Conservation (phyloP, 2,888 invertebrate species). For the Gari tellinella region DNA sequence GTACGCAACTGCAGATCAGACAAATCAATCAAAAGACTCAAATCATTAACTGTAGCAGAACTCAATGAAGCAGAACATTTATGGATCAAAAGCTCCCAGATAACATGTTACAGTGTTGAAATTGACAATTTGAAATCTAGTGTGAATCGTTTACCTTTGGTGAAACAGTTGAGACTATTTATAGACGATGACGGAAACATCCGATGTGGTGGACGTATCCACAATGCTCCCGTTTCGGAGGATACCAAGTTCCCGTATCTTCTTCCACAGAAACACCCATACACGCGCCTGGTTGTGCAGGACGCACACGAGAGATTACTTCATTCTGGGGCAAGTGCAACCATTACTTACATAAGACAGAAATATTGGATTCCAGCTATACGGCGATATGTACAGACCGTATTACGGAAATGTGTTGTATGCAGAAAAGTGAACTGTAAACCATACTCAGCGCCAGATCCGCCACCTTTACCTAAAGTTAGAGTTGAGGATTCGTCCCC, state of each 20-base stretch:
- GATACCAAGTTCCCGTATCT: constrained; percentile 18
- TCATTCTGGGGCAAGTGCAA: constrained; percentile 31
- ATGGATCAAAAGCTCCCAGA: background rate
- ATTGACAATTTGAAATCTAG: constrained; percentile 8
- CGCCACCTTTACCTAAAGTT: constrained; percentile 38
- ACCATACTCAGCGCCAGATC: constrained; percentile 35
- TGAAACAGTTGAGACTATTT: constrained; percentile 28
- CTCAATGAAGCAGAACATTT: constrained; percentile 1
- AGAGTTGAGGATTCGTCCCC: constrained; percentile 29
- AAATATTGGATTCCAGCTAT: constrained; percentile 44
- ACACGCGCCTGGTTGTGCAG: constrained; percentile 29
- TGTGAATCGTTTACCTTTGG: constrained; percentile 1
- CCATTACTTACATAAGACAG: constrained; percentile 34
- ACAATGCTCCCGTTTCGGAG: constrained; percentile 27
- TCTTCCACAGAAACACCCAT: constrained; percentile 10
- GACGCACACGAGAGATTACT: constrained; percentile 29
- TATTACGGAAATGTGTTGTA: constrained; percentile 32
- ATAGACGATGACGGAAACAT: constrained; percentile 9
- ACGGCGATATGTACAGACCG: constrained; percentile 12
- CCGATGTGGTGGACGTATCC: constrained; percentile 31
- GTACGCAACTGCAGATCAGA: constrained; percentile 4
- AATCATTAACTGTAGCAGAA: background rate
- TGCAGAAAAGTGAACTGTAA: constrained; percentile 35
- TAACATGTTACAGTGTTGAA: constrained; percentile 3
- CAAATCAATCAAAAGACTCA: constrained; percentile 1